Evolutionary conservation across 1,140 invertebrate species (phyloP).

Genomic region (Chrysomallon squamiferum): DNA sequence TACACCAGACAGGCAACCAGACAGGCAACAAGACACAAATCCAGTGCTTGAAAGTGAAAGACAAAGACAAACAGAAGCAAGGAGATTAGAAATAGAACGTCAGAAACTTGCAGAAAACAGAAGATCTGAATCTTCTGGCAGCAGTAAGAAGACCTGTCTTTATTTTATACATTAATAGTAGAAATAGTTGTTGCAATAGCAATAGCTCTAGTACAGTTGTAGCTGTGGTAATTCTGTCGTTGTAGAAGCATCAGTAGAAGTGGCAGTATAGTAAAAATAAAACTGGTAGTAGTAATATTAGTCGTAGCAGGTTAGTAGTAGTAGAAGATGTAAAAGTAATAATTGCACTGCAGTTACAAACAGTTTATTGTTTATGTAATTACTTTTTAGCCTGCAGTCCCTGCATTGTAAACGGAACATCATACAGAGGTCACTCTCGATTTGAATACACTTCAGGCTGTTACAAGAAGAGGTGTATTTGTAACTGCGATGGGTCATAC

Average conservation of each 20-base stretch:
- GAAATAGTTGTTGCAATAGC: constrained; percentile 3
- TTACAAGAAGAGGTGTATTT: constrained; percentile 30
- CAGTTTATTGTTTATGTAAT: too few species aligned
- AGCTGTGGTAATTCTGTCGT: too few species aligned
- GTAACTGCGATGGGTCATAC: constrained; percentile 41
- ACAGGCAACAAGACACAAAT: background rate
- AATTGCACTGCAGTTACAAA: too few species aligned
- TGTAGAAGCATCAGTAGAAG: too few species aligned
- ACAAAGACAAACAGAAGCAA: too few species aligned
- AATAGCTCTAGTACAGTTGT: background rate
- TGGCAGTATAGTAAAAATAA: too few species aligned
- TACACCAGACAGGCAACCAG: too few species aligned
- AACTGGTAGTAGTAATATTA: too few species aligned
- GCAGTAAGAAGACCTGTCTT: background rate
- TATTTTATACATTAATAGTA: constrained; percentile 5
- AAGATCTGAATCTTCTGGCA: background rate
- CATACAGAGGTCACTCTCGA: constrained; percentile 29
- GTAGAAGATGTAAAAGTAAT: too few species aligned
- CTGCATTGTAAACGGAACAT: constrained; percentile 30
- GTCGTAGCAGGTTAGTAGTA: too few species aligned
- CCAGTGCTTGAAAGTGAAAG: too few species aligned
- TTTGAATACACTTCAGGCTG: constrained; percentile 34
- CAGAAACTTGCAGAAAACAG: background rate
- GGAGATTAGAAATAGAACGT: too few species aligned
- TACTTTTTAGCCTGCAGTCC: constrained; percentile 26